Base-by-base conservation (phyloP, 1,140 invertebrate species). In the Aphis gossypii region DNA sequence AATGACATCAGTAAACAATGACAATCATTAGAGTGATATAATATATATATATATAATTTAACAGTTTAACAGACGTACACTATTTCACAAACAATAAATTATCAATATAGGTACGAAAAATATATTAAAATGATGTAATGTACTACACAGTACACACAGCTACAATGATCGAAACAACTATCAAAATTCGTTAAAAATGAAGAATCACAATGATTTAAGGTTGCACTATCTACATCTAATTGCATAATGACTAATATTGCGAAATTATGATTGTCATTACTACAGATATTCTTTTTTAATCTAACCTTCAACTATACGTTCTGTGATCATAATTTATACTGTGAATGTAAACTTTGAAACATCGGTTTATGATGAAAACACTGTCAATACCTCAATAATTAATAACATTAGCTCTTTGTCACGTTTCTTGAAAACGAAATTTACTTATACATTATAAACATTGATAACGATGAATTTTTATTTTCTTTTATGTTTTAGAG, bases 1-100 rank as follows among this genome's bases (percentile, higher is more conserved):
- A 76, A 76, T 76, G 60, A n/a, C n/a, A 76, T n/a, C n/a, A n/a
- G n/a, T n/a, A 76, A 76, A 76, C 60, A 76, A 76, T n/a, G n/a
- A 76, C 30, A n/a, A 76, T n/a, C 14, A 76, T 76, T 35, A 51
- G 3, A 51, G 48, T 51, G 14, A 18, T 51, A 51, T 18, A 20
- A 51, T 20, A 0, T 18, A 51, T 51, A 20, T 3, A 51, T 51
- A 51, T 51, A 4, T 20, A 60, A 14, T 60, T 30, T n/a, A 76
- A n/a, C n/a, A 76, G 5, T n/a, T n/a, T 4, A 68, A 68, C 30
- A 18, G 60, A 68, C 14, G 30, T 18, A 76, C 60, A 68, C 9
- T 60, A 30, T 30, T 30, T 60, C 56, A 60, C 11, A 11, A 30
- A 30, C 25, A n/a, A 76, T 35, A n/a, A 76, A 76, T 76, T 76